A percentile compares a stretch with the other conserved stretches of the same genome.
These are phyloP conservation scores for Porphyrio hochstetteri DNA, from an alignment of 2,113 vertebrate species.

Conservation along the genomic window DNA sequence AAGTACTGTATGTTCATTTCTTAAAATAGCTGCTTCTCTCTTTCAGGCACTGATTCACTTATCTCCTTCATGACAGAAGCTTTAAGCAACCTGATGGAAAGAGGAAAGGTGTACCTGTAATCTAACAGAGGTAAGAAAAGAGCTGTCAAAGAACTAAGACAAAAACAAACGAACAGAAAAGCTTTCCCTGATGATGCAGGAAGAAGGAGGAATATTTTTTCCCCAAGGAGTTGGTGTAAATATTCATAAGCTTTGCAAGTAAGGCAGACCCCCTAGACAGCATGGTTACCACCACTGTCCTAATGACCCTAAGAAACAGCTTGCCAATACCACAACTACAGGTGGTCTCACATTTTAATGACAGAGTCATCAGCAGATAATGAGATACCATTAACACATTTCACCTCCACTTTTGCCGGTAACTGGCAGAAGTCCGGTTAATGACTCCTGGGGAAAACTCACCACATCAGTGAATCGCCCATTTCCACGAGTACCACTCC, in stretches of 20 bases:
- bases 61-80: background rate
- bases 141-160: background rate
- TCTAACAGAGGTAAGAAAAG: background rate
- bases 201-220: background rate
- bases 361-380: conserved; percentile 26
- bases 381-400: conserved; percentile 23
- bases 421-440: background rate
- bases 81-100: background rate
- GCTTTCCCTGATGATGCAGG: background rate
- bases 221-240: background rate
- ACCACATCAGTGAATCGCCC: background rate
- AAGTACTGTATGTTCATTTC: background rate
- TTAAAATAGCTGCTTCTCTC: background rate
- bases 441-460: background rate
- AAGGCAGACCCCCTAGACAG: background rate
- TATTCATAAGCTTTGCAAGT: background rate
- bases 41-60: background rate
- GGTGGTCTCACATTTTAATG: conserved; percentile 22
- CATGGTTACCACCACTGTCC: background rate
- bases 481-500: background rate
- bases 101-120: background rate
- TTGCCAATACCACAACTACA: background rate
- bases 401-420: background rate
- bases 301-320: background rate
- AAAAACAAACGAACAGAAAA: background rate